phyloP scores from a whole-genome alignment of 2,888 invertebrate species.

The Congeria kusceri region DNA sequence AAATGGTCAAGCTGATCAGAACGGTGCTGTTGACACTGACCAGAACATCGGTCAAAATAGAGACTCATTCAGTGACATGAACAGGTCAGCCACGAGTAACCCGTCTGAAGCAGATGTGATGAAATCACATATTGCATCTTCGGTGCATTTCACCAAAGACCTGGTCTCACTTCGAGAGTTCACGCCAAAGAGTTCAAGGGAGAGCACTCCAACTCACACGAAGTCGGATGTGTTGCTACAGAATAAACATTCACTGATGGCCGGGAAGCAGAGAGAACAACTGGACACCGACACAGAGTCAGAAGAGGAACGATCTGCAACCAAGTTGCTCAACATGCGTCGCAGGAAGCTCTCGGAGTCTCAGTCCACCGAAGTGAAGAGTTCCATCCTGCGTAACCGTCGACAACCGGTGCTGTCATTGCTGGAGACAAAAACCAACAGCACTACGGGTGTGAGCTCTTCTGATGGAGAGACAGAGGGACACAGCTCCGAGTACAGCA shows the following conservation, averaged over 20 bases:
- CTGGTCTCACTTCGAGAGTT: constrained; percentile 54
- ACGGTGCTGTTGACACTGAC: too few species aligned
- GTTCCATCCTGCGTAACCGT: constrained; percentile 41
- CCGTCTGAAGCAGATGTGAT: too few species aligned
- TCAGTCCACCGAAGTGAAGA: constrained; percentile 31
- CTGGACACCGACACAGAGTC: constrained; percentile 66
- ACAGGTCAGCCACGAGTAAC: too few species aligned
- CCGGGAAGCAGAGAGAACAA: constrained; percentile 10
- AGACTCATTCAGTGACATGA: too few species aligned
- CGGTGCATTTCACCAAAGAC: constrained; percentile 58
- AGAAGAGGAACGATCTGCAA: constrained; percentile 32
- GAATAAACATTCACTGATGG: constrained; percentile 25
- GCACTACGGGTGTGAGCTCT: constrained; percentile 69
- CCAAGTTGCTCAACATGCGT: constrained; percentile 53
- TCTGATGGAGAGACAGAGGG: constrained; percentile 73
- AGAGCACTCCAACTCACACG: constrained; percentile 61
- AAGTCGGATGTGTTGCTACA: constrained; percentile 55
- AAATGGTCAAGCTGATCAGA: neutral
- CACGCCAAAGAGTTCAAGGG: constrained; percentile 62
- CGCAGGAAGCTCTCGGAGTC: constrained; percentile 46
- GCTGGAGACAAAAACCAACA: constrained; percentile 57
- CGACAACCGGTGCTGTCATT: constrained; percentile 17
- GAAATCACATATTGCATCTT: neutral
- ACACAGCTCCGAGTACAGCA: constrained; percentile 51
- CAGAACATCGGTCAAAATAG: too few species aligned